These are phyloP conservation scores for Melangyna quadrimaculata DNA, from an alignment of 2,888 invertebrate genomes.

Conservation along the genomic window DNA sequence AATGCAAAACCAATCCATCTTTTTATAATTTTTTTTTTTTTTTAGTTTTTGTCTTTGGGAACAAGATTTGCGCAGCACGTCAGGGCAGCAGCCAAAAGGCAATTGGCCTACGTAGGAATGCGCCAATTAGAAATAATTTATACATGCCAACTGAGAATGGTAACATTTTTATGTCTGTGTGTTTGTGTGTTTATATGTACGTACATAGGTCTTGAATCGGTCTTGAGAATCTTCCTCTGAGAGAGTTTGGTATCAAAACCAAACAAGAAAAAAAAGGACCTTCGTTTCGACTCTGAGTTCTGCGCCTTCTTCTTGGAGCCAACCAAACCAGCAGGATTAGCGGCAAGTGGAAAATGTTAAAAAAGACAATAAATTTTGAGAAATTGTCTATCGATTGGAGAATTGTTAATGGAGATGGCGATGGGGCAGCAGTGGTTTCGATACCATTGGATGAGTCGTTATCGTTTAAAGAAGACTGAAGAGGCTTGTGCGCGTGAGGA, in stretches of 20 bases:
- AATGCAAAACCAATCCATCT: conserved; percentile 72
- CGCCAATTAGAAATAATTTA: conserved; percentile 75
- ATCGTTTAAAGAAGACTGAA: background rate
- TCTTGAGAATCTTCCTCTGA: background rate
- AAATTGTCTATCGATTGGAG: conserved; percentile 64
- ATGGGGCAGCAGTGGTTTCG: background rate
- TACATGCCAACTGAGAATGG: conserved; percentile 71
- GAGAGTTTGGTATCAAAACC: conserved; percentile 19
- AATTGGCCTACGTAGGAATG: conserved; percentile 73
- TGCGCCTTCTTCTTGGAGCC: background rate
- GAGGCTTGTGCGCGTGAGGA: conserved; percentile 13
- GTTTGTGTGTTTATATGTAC: background rate
- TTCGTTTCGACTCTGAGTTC: conserved; percentile 1
- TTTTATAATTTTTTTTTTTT: background rate
- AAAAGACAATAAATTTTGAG: conserved; percentile 69
- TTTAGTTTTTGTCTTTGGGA: background rate
- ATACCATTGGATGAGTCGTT: background rate
- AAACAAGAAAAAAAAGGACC: conserved; percentile 33
- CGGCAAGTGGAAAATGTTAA: conserved; percentile 36
- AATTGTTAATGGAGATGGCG: background rate
- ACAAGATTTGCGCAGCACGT: conserved; percentile 54
- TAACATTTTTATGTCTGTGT: conserved; percentile 24
- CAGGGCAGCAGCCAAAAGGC: conserved; percentile 69
- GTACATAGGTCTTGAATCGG: background rate
- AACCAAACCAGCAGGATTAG: conserved; percentile 53